These are phyloP conservation scores for Cantharis lateralis DNA, from an alignment of 2,888 invertebrate species.

Conservation along the genomic window DNA sequence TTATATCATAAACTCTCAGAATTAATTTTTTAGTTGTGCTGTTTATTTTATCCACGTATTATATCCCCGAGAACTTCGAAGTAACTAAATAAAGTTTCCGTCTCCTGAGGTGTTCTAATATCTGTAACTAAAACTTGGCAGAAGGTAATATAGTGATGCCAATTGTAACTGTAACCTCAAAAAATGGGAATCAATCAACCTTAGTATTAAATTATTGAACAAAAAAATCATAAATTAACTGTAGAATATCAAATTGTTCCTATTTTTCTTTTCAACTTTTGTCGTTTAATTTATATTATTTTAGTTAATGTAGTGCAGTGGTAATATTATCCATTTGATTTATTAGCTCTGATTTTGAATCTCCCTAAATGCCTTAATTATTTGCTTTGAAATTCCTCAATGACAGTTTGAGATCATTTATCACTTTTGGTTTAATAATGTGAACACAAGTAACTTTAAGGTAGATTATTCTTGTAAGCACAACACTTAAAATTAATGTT, in stretches of 20 bases:
- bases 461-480: not conserved
- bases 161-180: not conserved
- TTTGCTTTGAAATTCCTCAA: slow-evolving; percentile 1
- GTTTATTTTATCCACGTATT: slow-evolving; percentile 4
- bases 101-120: slow-evolving; percentile 3
- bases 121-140: slow-evolving; percentile 1
- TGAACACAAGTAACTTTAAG: not conserved
- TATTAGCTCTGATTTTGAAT: not conserved
- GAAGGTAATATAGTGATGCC: not conserved
- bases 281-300: not conserved
- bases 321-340: not conserved
- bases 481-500: not conserved
- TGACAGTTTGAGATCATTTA: slow-evolving; percentile 3
- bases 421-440: slow-evolving; percentile 3
- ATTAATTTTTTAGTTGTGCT: not conserved
- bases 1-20: not conserved
- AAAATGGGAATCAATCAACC: not conserved
- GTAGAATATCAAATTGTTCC: not conserved
- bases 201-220: too few species aligned
- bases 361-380: slow-evolving; percentile 1
- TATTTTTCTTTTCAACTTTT: not conserved
- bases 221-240: too few species aligned
- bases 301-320: not conserved
- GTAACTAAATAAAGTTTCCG: slow-evolving; percentile 3
- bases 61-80: not conserved